Evolutionary conservation across 2,797 vertebrate genomes (phyloP).

Genomic region (Diglossa cyanea): DNA sequence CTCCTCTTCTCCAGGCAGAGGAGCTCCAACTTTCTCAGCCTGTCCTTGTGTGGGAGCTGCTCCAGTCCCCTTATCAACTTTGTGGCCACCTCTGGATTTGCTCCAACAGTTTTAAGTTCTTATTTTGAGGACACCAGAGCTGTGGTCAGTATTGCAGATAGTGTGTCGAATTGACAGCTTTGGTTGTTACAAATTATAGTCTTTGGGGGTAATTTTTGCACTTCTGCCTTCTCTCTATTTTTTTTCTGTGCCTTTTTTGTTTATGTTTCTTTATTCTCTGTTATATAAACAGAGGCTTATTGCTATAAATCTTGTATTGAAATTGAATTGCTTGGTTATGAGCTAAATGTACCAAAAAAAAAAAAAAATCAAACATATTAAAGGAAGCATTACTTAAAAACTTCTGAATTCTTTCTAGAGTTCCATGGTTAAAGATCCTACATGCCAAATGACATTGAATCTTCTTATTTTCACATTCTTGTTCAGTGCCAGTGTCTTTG

Average conservation of each 20-base stretch:
- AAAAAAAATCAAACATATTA: background rate
- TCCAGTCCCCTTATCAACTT: background rate
- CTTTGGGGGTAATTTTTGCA: background rate
- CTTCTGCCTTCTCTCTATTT: background rate
- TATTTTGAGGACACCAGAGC: background rate
- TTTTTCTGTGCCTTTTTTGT: background rate
- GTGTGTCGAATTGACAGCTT: fast-evolving
- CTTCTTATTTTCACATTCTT: background rate
- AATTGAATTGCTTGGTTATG: background rate
- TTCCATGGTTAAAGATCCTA: background rate
- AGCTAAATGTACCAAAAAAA: background rate
- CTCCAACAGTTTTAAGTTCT: background rate
- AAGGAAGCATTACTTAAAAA: background rate
- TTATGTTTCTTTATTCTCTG: background rate
- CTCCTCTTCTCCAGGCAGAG: background rate
- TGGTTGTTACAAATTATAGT: background rate
- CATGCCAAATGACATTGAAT: background rate
- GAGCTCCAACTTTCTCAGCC: background rate
- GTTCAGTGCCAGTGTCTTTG: background rate
- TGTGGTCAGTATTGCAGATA: background rate
- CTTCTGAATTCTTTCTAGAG: background rate
- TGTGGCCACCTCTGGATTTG: background rate
- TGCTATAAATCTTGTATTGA: background rate
- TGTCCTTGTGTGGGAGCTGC: background rate
- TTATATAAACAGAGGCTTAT: background rate